A percentile compares a stretch with the other conserved stretches of the same genome.
phyloP scores from a whole-genome alignment of 2,113 vertebrate genomes.

The Sylvia atricapilla region DNA sequence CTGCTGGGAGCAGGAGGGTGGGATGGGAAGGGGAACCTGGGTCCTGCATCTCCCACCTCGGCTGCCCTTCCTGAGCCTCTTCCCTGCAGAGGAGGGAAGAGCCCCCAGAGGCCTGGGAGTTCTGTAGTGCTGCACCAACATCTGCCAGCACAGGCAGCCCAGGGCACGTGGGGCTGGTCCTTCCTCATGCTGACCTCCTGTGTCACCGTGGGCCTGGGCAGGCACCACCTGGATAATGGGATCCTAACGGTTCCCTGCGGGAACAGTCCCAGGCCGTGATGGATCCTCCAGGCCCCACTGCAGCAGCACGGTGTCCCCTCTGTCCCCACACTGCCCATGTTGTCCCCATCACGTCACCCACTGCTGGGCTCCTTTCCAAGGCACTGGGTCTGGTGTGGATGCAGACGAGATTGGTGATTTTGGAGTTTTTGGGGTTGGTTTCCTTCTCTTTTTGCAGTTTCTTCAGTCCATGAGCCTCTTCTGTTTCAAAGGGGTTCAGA shows the following conservation, averaged over 20 bases:
- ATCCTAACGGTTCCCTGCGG: conserved; percentile 20
- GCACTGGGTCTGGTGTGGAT: fast-evolving
- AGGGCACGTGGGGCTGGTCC: background rate
- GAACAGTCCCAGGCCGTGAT: fast-evolving
- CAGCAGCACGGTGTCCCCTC: background rate
- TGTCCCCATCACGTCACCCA: fast-evolving
- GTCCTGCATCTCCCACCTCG: background rate
- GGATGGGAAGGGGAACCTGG: background rate
- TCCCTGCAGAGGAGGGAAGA: background rate
- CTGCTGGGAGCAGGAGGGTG: background rate
- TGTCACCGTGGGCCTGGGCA: background rate
- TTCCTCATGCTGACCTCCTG: conserved; percentile 40
- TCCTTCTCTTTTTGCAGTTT: fast-evolving
- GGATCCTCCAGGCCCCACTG: background rate
- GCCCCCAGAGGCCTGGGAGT: background rate
- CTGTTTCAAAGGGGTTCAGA: background rate
- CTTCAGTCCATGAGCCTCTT: background rate
- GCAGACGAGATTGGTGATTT: background rate
- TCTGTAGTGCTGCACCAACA: background rate
- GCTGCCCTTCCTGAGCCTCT: background rate
- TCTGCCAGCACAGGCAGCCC: background rate
- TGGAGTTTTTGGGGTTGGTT: fast-evolving
- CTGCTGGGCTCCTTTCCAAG: background rate
- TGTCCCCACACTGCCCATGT: fast-evolving
- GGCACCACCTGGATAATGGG: background rate